These are phyloP conservation scores for Sebastolobus alascanus DNA, from an alignment of 2,797 vertebrate genomes.

Conservation along the genomic window DNA sequence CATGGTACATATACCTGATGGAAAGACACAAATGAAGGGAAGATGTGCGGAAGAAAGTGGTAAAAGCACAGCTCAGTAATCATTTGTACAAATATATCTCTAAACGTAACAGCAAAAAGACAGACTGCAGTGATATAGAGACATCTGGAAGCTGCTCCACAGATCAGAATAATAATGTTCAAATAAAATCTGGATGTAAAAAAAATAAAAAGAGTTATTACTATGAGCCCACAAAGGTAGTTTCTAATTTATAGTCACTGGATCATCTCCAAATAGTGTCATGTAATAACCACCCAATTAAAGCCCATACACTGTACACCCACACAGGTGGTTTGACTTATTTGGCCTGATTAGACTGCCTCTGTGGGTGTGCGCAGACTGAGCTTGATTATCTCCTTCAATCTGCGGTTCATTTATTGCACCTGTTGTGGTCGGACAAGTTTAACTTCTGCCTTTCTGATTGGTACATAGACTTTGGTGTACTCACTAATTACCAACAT, in stretches of 20 bases:
- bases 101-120: not conserved
- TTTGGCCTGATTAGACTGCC: no score
- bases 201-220: no score
- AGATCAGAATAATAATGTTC: not conserved
- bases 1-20: slow-evolving; percentile 95
- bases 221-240: not conserved
- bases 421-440: slow-evolving; percentile 17
- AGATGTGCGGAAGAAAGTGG: not conserved
- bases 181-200: not conserved
- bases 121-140: not conserved
- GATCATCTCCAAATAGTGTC: not conserved
- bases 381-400: not conserved
- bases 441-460: not conserved
- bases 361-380: not conserved
- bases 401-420: not conserved
- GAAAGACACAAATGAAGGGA: not conserved
- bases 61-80: not conserved
- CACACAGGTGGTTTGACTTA: not conserved
- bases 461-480: not conserved
- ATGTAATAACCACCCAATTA: not conserved
- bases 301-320: not conserved
- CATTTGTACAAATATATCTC: not conserved
- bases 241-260: not conserved
- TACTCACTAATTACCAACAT: not conserved
- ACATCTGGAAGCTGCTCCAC: not conserved